phyloP scores from a whole-genome alignment of 2,888 invertebrate species.

The Polydrusus pterygomalis region DNA sequence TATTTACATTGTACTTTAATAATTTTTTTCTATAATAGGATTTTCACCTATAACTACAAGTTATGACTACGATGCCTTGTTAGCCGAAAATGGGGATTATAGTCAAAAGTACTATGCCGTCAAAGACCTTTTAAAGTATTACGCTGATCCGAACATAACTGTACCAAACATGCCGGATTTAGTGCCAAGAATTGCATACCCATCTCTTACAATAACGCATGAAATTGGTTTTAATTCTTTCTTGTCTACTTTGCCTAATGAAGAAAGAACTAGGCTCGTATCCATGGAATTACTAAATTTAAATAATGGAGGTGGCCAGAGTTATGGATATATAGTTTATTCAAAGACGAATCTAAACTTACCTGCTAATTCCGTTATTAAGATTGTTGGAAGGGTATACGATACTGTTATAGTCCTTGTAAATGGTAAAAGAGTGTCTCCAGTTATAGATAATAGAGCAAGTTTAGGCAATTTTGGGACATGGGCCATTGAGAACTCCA shows the following conservation, averaged over 20 bases:
- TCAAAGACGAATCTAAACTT: constrained; percentile 66
- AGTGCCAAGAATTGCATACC: constrained; percentile 66
- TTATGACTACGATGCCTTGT: constrained; percentile 86
- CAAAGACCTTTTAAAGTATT: constrained; percentile 73
- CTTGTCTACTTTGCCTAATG: constrained; percentile 58
- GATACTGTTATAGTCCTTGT: constrained; percentile 74
- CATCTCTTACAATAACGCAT: constrained; percentile 58
- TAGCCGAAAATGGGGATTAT: constrained; percentile 91
- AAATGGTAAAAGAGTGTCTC: constrained; percentile 70
- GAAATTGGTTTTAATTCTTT: constrained; percentile 58
- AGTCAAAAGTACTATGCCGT: constrained; percentile 81
- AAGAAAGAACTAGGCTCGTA: constrained; percentile 61
- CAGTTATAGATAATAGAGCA: constrained; percentile 61
- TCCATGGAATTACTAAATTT: constrained; percentile 68
- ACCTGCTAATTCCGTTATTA: constrained; percentile 64
- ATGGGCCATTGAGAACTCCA: constrained; percentile 67
- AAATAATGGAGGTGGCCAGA: constrained; percentile 74
- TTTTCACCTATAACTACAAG: constrained; percentile 69
- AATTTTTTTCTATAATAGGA: constrained; percentile 47
- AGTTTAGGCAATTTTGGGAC: constrained; percentile 70
- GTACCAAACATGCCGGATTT: constrained; percentile 66
- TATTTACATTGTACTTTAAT: not conserved
- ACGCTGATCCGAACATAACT: constrained; percentile 63
- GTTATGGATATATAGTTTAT: constrained; percentile 76
- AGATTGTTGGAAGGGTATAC: constrained; percentile 70